Percentiles rank a stretch among this genome's conserved stretches.
Evolutionary conservation across 2,113 vertebrate genomes (phyloP).

Genomic region (Mesembrinibis cayennensis): DNA sequence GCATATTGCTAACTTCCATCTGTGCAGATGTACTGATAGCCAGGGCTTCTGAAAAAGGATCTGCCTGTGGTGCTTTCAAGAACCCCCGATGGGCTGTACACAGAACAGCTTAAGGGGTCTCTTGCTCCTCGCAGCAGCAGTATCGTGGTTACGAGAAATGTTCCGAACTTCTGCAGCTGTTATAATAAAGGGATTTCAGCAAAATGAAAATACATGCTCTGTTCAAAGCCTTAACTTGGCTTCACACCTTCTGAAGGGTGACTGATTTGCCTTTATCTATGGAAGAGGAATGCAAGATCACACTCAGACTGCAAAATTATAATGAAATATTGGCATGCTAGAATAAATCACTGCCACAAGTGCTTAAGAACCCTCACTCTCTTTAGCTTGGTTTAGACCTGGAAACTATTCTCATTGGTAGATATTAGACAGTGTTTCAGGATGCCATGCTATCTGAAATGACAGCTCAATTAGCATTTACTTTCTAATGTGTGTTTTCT

Average conservation of each 20-base stretch:
- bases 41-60: neutral
- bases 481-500: neutral
- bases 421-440: neutral
- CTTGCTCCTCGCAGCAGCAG: neutral
- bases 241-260: neutral
- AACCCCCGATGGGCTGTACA: fast-evolving
- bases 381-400: neutral
- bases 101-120: neutral
- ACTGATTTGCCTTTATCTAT: neutral
- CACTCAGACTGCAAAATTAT: neutral
- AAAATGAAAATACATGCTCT: neutral
- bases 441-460: neutral
- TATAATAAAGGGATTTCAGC: neutral
- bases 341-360: neutral
- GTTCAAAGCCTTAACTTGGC: neutral
- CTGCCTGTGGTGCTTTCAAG: neutral
- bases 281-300: neutral
- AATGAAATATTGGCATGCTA: neutral
- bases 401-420: neutral
- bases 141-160: neutral
- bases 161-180: neutral
- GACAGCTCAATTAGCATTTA: slow-evolving; percentile 16
- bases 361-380: neutral
- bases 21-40: neutral
- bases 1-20: neutral